Percentiles rank a stretch among this genome's conserved stretches.
These are phyloP conservation scores for Melospiza georgiana DNA, from an alignment of 2,113 vertebrate genomes.

Conservation along the genomic window DNA sequence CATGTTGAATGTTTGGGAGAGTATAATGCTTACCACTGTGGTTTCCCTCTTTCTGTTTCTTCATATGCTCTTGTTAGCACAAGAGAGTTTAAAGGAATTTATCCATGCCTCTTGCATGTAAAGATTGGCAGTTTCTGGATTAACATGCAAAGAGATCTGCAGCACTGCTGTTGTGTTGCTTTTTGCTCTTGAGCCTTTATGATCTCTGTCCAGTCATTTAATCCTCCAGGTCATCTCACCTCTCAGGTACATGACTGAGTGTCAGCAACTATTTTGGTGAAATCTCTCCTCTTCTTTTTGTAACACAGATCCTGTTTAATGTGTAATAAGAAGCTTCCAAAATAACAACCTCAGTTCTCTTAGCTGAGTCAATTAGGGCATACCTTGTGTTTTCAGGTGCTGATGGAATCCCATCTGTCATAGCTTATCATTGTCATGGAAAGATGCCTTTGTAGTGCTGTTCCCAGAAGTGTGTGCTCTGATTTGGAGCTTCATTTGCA, in stretches of 20 bases:
- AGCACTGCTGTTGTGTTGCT: background rate
- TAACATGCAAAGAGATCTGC: background rate
- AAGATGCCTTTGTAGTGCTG: background rate
- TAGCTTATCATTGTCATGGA: background rate
- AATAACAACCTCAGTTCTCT: background rate
- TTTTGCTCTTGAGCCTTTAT: background rate
- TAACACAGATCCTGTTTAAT: background rate
- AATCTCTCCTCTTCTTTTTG: background rate
- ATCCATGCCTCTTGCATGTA: background rate
- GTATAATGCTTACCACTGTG: background rate
- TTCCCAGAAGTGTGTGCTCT: background rate
- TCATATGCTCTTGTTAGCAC: background rate
- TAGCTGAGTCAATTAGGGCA: background rate
- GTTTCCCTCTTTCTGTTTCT: background rate
- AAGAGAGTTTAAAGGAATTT: background rate
- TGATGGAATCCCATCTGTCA: background rate
- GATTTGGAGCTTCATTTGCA: background rate
- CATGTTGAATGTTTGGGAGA: background rate
- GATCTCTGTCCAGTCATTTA: background rate
- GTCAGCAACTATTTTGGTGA: background rate
- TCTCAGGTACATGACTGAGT: background rate
- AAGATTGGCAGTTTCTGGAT: background rate
- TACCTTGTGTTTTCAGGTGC: background rate
- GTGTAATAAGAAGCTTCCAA: background rate
- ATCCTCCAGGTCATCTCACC: background rate